Evolutionary conservation across 53 echinoderm and acorn worm genomes (phyloP).

Genomic region (Glandiceps talaboti): DNA sequence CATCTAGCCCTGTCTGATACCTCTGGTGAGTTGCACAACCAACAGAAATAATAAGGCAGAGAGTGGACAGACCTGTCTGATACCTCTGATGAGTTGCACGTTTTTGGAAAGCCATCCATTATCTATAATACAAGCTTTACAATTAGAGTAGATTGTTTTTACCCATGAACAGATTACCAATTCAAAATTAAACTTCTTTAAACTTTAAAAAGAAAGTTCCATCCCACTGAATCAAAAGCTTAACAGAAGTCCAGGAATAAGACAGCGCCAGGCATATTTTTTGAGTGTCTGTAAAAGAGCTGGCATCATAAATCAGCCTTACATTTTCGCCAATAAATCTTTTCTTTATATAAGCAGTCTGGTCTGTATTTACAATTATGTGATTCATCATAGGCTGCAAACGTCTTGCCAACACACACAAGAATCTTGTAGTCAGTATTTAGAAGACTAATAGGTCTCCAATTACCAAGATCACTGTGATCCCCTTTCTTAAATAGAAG

Average conservation of each 20-base stretch:
- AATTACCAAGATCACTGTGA: constrained; percentile 4
- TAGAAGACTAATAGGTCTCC: constrained; percentile 36
- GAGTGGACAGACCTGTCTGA: constrained; percentile 6
- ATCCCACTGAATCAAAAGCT: constrained; percentile 3
- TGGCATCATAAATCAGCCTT: constrained; percentile 7
- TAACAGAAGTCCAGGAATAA: constrained; percentile 3
- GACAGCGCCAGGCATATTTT: constrained; percentile 5
- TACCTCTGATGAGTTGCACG: neutral
- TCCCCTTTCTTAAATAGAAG: constrained; percentile 21
- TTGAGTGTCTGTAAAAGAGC: neutral
- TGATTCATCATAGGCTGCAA: neutral
- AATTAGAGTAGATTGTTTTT: neutral
- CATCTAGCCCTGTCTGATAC: no score
- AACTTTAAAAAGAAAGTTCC: constrained; percentile 6
- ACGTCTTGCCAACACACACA: constrained; percentile 3
- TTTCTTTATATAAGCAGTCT: constrained; percentile 3
- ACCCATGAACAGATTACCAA: neutral
- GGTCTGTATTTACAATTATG: neutral
- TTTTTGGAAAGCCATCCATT: constrained; percentile 5
- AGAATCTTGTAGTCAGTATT: constrained; percentile 34
- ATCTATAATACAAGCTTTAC: neutral
- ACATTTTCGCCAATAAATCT: constrained; percentile 3
- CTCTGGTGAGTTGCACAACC: constrained; percentile 4
- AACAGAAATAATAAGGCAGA: constrained; percentile 2
- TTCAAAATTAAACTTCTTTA: neutral